phyloP scores from a whole-genome alignment of 2,888 invertebrate species.

The Hedya salicella region DNA sequence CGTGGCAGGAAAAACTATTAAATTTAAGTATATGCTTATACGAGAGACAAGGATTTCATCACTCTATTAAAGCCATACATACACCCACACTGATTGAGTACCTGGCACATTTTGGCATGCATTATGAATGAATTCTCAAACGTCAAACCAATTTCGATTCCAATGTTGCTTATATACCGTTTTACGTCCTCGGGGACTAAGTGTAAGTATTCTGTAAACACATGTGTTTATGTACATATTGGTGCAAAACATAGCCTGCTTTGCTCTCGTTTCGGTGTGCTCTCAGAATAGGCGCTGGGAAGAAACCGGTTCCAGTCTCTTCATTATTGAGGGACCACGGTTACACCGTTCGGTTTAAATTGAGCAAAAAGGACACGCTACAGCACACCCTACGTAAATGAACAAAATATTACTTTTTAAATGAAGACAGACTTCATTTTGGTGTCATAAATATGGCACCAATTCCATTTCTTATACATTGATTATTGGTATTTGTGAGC shows the following conservation, averaged over 20 bases:
- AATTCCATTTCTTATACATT: neutral
- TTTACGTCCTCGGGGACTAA: neutral
- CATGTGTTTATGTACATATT: constrained; percentile 1
- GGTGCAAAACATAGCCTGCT: constrained; percentile 30
- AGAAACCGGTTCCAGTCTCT: constrained; percentile 69
- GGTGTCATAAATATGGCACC: neutral
- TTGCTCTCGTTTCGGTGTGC: constrained; percentile 35
- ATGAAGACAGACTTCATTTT: neutral
- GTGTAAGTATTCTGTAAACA: no score
- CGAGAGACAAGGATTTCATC: no score
- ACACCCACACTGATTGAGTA: no score
- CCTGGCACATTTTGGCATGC: no score
- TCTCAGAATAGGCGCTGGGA: constrained; percentile 45
- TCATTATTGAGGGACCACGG: constrained; percentile 58
- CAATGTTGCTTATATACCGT: no score
- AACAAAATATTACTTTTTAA: neutral
- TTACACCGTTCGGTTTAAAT: constrained; percentile 40
- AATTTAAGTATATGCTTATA: no score
- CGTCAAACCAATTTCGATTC: no score
- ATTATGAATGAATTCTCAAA: no score
- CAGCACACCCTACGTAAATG: neutral
- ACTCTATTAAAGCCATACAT: no score
- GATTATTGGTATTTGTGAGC: neutral
- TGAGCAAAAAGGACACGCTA: constrained; percentile 26
- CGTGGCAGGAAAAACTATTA: no score